Base-by-base conservation (phyloP, 2,113 vertebrate species). In the Carlito syrichta region DNA sequence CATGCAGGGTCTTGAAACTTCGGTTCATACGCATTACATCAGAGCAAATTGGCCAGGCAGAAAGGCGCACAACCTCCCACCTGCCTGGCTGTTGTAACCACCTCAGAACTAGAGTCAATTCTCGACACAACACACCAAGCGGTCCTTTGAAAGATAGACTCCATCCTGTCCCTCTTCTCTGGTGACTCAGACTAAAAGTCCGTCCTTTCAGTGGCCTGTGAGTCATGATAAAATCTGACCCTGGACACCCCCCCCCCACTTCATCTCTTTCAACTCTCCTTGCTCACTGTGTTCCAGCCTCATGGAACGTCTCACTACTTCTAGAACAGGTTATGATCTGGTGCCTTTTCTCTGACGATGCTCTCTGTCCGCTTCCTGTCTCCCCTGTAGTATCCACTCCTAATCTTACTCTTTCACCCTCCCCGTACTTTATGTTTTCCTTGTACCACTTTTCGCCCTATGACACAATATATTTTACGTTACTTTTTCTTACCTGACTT, bases 61-160 rank as follows among this genome's bases (percentile, higher is more conserved):
- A 25, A 74, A 48, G n/a, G n/a, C n/a, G n/a, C n/a, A n/a, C n/a
- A n/a, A n/a, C 50, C 17, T 17, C 27, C 8, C 0, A 0, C 4
- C 62, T 78, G 30, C 40, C 25, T 2, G 7, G 32, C 19, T 3
- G 20, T 7, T 88, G 25, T 81, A 45, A 69, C 38, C 20, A 48
- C 22, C 43, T 71, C 52, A 30, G 20, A 54, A 50, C 32, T 63
- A 7, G 32, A 35, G 23, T 50, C 22, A 52, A 7, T 25, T 92
- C 71, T 88, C n/a, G 48, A 54, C 43, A 62, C 13, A 22, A 3
- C 10, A 23, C 14, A 12, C 45, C 9, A 27, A 73, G 13, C 35
- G 38, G n/a, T 79, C 54, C 40, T 63, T 79, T 68, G 17, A 10
- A 43, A 60, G 25, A n/a, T n/a, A 63, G n/a, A 45, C 68, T 20